phyloP scores from a whole-genome alignment of 2,113 vertebrate species.

The Erpornis zantholeuca region DNA sequence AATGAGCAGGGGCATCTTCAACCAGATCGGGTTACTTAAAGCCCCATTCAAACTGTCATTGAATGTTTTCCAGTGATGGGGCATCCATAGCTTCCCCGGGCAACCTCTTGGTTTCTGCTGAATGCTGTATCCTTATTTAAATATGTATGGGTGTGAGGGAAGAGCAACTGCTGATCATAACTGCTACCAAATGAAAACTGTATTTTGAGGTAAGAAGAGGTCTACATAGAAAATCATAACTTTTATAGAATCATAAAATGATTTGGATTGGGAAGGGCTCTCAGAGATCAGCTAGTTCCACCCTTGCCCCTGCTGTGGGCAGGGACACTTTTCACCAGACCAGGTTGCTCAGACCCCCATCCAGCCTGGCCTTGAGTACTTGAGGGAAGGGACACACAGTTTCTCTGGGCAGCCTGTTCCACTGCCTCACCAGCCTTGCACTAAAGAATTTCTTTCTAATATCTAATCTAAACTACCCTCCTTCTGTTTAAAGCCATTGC shows the following conservation, averaged over 20 bases:
- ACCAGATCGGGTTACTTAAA: not conserved
- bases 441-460: not conserved
- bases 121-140: not conserved
- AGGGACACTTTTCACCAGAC: not conserved
- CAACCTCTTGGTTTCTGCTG: not conserved
- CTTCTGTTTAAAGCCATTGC: not conserved
- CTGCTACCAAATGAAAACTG: not conserved
- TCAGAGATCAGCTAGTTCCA: not conserved
- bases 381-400: not conserved
- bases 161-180: not conserved
- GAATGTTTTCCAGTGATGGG: not conserved
- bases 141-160: fast-evolving
- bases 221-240: not conserved
- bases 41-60: not conserved
- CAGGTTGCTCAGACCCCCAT: not conserved
- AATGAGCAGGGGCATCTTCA: not conserved
- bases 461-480: not conserved
- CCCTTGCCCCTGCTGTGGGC: no score
- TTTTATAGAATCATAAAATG: not conserved
- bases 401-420: not conserved
- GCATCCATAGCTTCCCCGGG: no score
- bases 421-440: not conserved
- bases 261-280: not conserved
- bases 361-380: not conserved
- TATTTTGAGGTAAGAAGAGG: not conserved